phyloP scores from a whole-genome alignment of 2,113 vertebrate genomes.

The Scophthalmus maximus region DNA sequence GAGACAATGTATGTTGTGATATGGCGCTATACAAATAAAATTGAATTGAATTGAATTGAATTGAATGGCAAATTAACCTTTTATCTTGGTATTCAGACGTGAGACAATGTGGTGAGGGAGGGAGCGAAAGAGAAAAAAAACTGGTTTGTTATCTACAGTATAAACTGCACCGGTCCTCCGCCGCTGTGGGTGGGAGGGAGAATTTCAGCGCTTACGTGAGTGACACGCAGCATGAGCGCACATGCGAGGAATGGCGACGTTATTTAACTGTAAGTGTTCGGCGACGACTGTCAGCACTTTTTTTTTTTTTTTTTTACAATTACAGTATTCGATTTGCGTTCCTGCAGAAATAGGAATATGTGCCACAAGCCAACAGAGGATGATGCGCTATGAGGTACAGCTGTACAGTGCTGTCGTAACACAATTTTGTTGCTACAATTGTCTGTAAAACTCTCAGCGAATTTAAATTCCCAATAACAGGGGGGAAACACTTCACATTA shows the following conservation, averaged over 20 bases:
- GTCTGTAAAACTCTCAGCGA: too few relatives aligned
- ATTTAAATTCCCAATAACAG: conserved; percentile 46
- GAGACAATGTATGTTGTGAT: conserved; percentile 69
- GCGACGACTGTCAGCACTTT: conserved; percentile 5
- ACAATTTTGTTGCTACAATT: conserved; percentile 26
- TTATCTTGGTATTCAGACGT: conserved; percentile 60
- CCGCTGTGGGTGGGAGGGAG: background rate
- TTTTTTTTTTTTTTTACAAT: background rate
- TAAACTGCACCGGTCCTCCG: background rate
- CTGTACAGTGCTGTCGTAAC: too few relatives aligned
- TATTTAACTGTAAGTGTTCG: conserved; percentile 18
- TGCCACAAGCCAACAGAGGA: conserved; percentile 3
- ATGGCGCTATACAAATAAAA: too few relatives aligned
- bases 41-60: too few relatives aligned
- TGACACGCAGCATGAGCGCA: background rate
- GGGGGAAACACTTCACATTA: conserved; percentile 61
- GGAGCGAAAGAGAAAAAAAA: background rate
- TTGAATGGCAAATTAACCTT: conserved; percentile 73
- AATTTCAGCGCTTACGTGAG: background rate
- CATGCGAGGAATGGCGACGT: background rate
- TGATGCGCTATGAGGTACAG: conserved; percentile 27
- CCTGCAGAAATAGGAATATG: background rate
- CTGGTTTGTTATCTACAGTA: background rate
- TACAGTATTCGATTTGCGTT: background rate
- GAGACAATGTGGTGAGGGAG: conserved; percentile 19